Conservation (phyloP, 2,888 invertebrate genomes). For the Adelphocoris suturalis region DNA sequence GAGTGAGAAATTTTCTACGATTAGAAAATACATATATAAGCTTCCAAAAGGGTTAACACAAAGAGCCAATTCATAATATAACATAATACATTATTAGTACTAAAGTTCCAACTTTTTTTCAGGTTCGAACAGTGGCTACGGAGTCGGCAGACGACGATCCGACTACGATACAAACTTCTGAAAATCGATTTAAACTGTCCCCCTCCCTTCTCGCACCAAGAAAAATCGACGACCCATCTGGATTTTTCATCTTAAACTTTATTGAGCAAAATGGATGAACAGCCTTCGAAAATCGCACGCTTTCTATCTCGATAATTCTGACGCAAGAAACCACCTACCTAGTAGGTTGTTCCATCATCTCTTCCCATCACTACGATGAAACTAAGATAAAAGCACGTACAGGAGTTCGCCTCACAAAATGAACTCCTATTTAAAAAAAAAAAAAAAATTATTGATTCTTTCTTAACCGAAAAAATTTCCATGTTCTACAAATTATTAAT, state of each 20-base stretch:
- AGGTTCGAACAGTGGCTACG: conserved; percentile 79
- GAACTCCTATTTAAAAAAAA: neutral
- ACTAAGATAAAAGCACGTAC: neutral
- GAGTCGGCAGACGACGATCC: conserved; percentile 83
- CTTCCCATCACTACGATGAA: neutral
- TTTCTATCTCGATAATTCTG: too few species aligned
- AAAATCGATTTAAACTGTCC: conserved; percentile 75
- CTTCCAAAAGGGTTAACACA: too few species aligned
- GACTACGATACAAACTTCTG: conserved; percentile 91
- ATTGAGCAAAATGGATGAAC: neutral
- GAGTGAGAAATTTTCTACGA: too few species aligned
- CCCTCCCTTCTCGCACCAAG: neutral
- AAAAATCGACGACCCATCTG: neutral
- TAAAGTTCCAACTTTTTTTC: conserved; percentile 25
- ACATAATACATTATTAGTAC: too few species aligned
- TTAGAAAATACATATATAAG: too few species aligned
- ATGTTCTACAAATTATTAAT: neutral
- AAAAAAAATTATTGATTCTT: neutral
- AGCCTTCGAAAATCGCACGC: too few species aligned
- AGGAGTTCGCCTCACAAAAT: neutral
- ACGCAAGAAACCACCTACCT: too few species aligned
- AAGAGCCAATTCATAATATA: too few species aligned
- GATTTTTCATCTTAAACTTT: neutral
- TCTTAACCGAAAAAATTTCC: neutral
- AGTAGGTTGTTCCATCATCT: neutral